Percentiles rank a stretch among this genome's conserved stretches.
These are phyloP conservation scores for Hypothenemus hampei DNA, from an alignment of 1,140 invertebrate genomes.

Conservation along the genomic window DNA sequence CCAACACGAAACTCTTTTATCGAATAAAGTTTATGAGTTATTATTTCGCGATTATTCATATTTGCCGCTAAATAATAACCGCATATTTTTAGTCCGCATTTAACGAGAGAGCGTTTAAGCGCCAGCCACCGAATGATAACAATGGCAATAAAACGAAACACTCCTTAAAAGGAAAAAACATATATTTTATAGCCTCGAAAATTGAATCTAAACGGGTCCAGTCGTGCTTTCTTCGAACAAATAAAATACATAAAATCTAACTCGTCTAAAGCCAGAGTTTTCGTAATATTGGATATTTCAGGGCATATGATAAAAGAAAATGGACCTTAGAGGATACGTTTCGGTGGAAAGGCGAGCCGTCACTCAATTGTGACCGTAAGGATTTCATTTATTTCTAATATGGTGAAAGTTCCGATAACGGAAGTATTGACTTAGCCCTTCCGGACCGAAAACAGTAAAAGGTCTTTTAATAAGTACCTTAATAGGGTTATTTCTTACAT, in stretches of 20 bases:
- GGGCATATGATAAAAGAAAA: slow-evolving; percentile 14
- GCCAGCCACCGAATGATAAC: not conserved
- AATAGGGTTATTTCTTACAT: slow-evolving; percentile 27
- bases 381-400: slow-evolving; percentile 35
- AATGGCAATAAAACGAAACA: not conserved
- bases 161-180: not conserved
- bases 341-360: slow-evolving; percentile 26
- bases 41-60: too few relatives aligned
- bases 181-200: slow-evolving; percentile 8
- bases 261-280: slow-evolving; percentile 5
- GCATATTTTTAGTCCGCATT: too few relatives aligned
- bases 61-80: too few relatives aligned
- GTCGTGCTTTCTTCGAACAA: not conserved
- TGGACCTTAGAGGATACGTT: slow-evolving; percentile 22
- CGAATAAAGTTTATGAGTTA: too few relatives aligned
- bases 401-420: slow-evolving; percentile 33
- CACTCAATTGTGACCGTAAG: slow-evolving; percentile 31
- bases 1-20: not conserved
- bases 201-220: slow-evolving; percentile 10
- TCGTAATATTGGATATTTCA: slow-evolving; percentile 17
- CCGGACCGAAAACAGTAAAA: slow-evolving; percentile 24
- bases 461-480: slow-evolving; percentile 26
- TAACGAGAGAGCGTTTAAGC: too few relatives aligned
- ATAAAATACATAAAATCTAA: slow-evolving; percentile 11
- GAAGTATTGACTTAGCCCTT: slow-evolving; percentile 34